Base-by-base conservation (phyloP, 2,797 vertebrate species). In the Pelodytes ibericus region DNA sequence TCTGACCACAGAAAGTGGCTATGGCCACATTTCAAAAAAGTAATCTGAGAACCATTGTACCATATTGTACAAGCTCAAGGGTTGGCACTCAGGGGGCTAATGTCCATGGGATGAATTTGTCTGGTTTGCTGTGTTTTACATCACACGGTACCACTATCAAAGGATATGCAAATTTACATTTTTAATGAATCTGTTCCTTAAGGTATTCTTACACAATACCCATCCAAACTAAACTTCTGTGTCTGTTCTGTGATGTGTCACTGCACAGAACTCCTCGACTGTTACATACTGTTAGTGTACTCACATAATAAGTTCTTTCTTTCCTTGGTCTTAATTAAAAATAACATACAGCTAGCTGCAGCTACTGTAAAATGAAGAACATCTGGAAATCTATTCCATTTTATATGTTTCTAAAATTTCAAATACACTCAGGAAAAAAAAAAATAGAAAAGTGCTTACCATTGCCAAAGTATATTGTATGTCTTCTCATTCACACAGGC, bases 371-470 rank as follows among this genome's bases (percentile, higher is more conserved):
- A 79, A 77, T 72, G 0, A 77, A 61, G 61, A 47, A 74, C 30
- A 75, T 71, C 79, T 71, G 79, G 58, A 68, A 33, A 41, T n/a
- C 25, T 61, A 62, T 63, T 72, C 56, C 22, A 24, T 63, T 61
- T 72, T 78, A 59, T 41, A 82, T 68, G 47, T 69, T 57, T 44
- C 71, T 60, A 69, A 60, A 79, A 68, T 27, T 56, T 59, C 13
- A 36, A 5, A 36, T 36, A 36, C 13, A 36, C 9, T n/a, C 26
- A 29, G 18, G 8, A 20, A 67, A 22, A 7, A 49, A 39, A 51
- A 60, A 68, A 31, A 64, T 57, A 25, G 62, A 51, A 71, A 68
- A 2, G 18, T 26, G 86, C 91, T 92, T 83, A 92, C 91, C 90
- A 20, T 82, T 72, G 82, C 86, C 82, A 86, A 86, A n/a, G 82